Percentiles rank a stretch among this genome's conserved stretches.
phyloP scores from a whole-genome alignment of 2,888 invertebrate genomes.

The Allolobophora icterica region DNA sequence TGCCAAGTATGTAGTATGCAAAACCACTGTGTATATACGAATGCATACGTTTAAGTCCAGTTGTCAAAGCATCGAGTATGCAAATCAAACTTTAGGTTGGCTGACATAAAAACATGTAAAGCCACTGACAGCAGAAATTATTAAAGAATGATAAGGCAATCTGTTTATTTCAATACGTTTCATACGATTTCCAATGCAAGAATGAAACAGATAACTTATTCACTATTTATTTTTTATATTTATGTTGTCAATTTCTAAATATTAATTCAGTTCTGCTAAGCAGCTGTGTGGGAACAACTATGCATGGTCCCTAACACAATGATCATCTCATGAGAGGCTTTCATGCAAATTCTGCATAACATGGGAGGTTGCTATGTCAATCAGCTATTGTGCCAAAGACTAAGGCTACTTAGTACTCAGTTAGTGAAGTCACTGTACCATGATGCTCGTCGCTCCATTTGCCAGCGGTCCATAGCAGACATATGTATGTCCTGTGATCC shows the following conservation, averaged over 20 bases:
- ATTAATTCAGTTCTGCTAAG: neutral
- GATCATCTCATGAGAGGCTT: neutral
- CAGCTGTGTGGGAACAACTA: neutral
- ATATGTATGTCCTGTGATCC: slow-evolving; percentile 73
- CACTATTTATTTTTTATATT: neutral
- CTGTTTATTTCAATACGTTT: neutral
- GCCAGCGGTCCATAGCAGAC: slow-evolving; percentile 89
- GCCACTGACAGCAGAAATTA: neutral
- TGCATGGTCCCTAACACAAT: too few species aligned
- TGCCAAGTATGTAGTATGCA: neutral
- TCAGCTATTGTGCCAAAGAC: neutral
- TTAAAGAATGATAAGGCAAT: neutral
- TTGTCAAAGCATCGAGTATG: neutral
- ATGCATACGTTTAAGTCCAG: neutral
- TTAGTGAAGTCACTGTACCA: slow-evolving; percentile 71
- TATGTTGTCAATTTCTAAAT: neutral
- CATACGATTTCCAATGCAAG: neutral
- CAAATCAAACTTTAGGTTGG: neutral
- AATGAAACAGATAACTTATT: slow-evolving; percentile 6
- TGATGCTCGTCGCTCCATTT: slow-evolving; percentile 89
- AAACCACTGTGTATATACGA: neutral
- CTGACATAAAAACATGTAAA: neutral
- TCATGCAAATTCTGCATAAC: neutral
- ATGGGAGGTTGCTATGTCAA: neutral
- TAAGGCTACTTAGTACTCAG: neutral